Evolutionary conservation across 2,113 vertebrate species (phyloP).

Genomic region (Anoplopoma fimbria): DNA sequence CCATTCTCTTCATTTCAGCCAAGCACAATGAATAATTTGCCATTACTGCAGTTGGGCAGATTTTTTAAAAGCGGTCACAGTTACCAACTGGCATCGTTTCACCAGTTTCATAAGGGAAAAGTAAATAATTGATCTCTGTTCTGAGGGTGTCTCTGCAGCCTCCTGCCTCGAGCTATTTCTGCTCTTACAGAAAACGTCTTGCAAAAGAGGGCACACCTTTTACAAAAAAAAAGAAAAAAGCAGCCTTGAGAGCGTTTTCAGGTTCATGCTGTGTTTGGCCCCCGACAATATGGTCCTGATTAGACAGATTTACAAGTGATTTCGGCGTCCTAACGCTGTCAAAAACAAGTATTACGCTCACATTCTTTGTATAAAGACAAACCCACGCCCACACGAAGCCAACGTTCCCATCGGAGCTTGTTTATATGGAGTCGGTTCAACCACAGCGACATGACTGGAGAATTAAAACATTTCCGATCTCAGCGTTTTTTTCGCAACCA

Average conservation of each 20-base stretch:
- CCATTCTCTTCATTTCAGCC: slow-evolving; percentile 21
- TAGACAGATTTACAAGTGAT: slow-evolving; percentile 69
- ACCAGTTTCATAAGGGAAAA: slow-evolving; percentile 23
- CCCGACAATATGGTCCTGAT: slow-evolving; percentile 67
- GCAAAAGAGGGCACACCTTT: slow-evolving; percentile 26
- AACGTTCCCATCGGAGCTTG: slow-evolving; percentile 21
- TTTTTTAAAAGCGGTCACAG: neutral
- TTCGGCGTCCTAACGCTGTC: slow-evolving; percentile 37
- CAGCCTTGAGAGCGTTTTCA: slow-evolving; percentile 45
- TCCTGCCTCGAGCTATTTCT: slow-evolving; percentile 37
- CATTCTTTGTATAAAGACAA: slow-evolving; percentile 52
- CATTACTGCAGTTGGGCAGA: slow-evolving; percentile 16
- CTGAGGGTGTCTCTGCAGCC: slow-evolving; percentile 19
- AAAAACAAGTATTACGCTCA: slow-evolving; percentile 55
- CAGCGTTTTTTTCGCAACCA: slow-evolving; percentile 58
- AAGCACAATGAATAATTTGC: slow-evolving; percentile 54
- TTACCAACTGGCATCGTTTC: slow-evolving; percentile 11
- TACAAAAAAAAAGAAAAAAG: neutral
- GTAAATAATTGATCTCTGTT: slow-evolving; percentile 19
- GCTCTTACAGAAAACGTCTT: slow-evolving; percentile 38
- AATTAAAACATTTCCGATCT: slow-evolving; percentile 70
- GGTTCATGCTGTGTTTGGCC: slow-evolving; percentile 56
- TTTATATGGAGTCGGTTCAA: slow-evolving; percentile 36
- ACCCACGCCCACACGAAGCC: slow-evolving; percentile 35
- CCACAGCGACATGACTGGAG: slow-evolving; percentile 62